phyloP scores from a whole-genome alignment of 2,113 vertebrate genomes.

The Tragulus kanchil region DNA sequence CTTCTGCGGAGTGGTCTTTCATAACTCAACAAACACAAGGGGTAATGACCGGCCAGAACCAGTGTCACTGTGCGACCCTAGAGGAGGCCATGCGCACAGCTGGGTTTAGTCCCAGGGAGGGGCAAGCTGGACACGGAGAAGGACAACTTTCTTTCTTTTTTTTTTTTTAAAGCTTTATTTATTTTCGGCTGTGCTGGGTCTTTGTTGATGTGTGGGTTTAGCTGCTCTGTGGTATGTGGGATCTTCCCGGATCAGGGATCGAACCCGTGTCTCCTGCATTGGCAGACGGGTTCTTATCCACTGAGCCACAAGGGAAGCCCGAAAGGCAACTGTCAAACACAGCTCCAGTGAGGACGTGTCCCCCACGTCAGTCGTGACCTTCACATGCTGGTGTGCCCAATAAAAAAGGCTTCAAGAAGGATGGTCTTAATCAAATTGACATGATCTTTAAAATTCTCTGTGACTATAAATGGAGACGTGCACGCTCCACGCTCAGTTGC shows the following conservation, averaged over 20 bases:
- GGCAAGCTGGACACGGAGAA: rapidly evolving
- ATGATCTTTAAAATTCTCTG: rapidly evolving
- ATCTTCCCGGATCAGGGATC: no score
- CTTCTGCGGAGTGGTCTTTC: not conserved
- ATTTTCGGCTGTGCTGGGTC: no score
- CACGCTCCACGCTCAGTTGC: rapidly evolving
- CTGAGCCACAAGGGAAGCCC: no score
- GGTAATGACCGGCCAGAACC: not conserved
- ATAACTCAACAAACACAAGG: rapidly evolving
- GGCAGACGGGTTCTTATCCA: no score
- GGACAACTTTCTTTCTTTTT: rapidly evolving
- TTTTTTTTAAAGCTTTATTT: no score
- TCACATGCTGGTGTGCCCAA: rapidly evolving
- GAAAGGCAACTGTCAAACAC: no score
- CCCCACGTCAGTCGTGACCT: not conserved
- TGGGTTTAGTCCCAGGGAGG: no score
- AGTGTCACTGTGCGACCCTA: rapidly evolving
- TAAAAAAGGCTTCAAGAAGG: not conserved
- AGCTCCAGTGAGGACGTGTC: rapidly evolving
- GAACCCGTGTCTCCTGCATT: no score
- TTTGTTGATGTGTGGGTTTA: no score
- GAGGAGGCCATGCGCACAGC: rapidly evolving
- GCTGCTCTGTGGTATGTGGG: no score
- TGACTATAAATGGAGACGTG: rapidly evolving
- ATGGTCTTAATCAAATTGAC: no score